Evolutionary conservation across 1,140 invertebrate species (phyloP), one percentile per base, ranked within the genome.

Genomic region (Mercenaria mercenaria): DNA sequence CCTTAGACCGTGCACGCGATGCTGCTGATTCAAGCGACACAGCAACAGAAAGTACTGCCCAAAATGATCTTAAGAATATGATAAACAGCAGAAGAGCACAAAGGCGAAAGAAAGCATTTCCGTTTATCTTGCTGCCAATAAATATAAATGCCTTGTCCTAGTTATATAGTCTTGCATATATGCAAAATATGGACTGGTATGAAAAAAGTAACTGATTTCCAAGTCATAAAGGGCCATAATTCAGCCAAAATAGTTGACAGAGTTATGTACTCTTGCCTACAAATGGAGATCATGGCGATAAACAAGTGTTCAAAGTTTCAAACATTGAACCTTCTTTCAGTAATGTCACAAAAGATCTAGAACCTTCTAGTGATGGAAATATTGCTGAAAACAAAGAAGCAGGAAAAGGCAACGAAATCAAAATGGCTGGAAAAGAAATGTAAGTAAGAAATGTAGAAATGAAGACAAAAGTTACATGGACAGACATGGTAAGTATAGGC

Each of bases 41-140:
- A 67, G 10, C 13, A 32, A 67, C 15, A 11, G 15, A 13, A 67
- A 32, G 8, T 23, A 32, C 64, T 3, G 64, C 13, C 64, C 4
- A 20, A 56, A 56, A 23, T 56, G 52, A 56, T 67, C 64, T 67
- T 32, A 67, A 29, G 64, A 67, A 67, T 37, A 67, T 34, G 3
- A 67, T 67, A 67, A 37, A 67, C 26, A 20, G 34, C 3, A 67
- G 64, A 67, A 67, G 64, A 67, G 64, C 64, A 67, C 34, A 67
- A 67, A 23, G n/a, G 50, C 50, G 50, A 52, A 13, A 52, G 23
- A 52, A 10, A 52, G 50, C 50, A 52, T 52, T 52, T 52, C 50
- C 50, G 50, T 52, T 52, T 52, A 10, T 52, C 23, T 13, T 52
- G 50, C 23, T 52, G 23, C 50, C 50, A 52, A 52, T 52, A n/a